These are phyloP conservation scores for Cassiopea xamachana DNA, from an alignment of 30 jellyfish, hydroid and myxozoan species.

Conservation along the genomic window DNA sequence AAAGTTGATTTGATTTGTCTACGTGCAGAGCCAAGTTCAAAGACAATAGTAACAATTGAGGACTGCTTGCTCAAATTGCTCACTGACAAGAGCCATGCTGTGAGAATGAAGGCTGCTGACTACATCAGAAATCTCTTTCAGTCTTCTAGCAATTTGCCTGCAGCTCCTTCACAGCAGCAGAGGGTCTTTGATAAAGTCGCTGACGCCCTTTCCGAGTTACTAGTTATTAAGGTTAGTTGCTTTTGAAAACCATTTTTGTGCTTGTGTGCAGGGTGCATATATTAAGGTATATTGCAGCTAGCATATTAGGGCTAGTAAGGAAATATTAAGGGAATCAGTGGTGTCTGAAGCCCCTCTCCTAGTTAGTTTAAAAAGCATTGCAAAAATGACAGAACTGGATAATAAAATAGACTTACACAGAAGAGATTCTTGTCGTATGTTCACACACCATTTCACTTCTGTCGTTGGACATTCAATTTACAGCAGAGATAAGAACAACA, in stretches of 20 bases:
- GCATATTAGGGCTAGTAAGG: neutral
- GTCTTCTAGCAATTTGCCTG: neutral
- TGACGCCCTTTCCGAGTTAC: slow-evolving; percentile 58
- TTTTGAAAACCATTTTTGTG: neutral
- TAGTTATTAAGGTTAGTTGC: slow-evolving; percentile 40
- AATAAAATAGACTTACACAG: no score
- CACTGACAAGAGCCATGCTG: slow-evolving; percentile 57
- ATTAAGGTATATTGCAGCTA: neutral
- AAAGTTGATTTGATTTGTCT: no score
- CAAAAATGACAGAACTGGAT: no score
- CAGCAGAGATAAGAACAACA: no score
- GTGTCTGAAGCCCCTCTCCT: no score
- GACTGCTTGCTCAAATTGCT: slow-evolving; percentile 41
- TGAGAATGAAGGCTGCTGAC: slow-evolving; percentile 59
- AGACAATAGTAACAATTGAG: neutral
- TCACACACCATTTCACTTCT: no score
- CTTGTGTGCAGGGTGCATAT: neutral
- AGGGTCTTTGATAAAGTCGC: slow-evolving; percentile 59
- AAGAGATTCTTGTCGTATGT: no score
- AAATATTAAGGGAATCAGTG: no score
- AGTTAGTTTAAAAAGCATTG: no score
- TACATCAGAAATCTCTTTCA: slow-evolving; percentile 41
- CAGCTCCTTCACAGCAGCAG: slow-evolving; percentile 37
- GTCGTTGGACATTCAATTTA: no score
- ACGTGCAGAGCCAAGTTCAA: neutral